phyloP scores from a whole-genome alignment of 2,797 vertebrate genomes.

The Coregonus sp. region DNA sequence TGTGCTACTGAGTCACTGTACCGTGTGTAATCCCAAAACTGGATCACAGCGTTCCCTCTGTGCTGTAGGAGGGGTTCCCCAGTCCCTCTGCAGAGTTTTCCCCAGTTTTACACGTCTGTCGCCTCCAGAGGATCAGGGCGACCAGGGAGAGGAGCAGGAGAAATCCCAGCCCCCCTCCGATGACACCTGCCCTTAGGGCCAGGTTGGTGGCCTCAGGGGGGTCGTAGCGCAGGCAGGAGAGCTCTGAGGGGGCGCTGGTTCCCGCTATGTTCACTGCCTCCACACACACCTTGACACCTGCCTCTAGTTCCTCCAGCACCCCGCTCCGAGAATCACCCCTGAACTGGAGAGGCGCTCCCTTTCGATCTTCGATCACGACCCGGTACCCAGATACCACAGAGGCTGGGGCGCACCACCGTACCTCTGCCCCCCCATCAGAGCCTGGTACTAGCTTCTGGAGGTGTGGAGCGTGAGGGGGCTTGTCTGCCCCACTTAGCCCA shows the following conservation, averaged over 20 bases:
- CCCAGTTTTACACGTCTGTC: slow-evolving; percentile 48
- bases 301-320: slow-evolving; percentile 59
- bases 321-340: slow-evolving; percentile 50
- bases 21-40: not conserved
- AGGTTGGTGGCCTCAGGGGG: slow-evolving; percentile 1
- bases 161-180: slow-evolving; percentile 63
- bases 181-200: slow-evolving; percentile 42
- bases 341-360: slow-evolving; percentile 26
- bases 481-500: slow-evolving; percentile 63
- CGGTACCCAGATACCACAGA: slow-evolving; percentile 77
- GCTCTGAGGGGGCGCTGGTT: slow-evolving; percentile 57
- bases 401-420: slow-evolving; percentile 83
- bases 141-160: slow-evolving; percentile 58
- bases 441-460: slow-evolving; percentile 57
- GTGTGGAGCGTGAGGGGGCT: slow-evolving; percentile 66
- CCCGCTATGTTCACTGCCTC: slow-evolving; percentile 78
- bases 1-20: slow-evolving; percentile 2
- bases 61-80: slow-evolving; percentile 73
- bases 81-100: slow-evolving; percentile 58
- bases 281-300: slow-evolving; percentile 76
- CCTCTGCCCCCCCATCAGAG: slow-evolving; percentile 54
- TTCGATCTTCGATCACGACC: slow-evolving; percentile 49
- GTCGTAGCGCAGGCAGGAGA: slow-evolving; percentile 68
- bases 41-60: slow-evolving; percentile 59
- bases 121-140: slow-evolving; percentile 59